Evolutionary conservation across 2,888 invertebrate genomes (phyloP), one percentile per base, ranked within the genome.

Genomic region (Pediacus dermestoides): DNA sequence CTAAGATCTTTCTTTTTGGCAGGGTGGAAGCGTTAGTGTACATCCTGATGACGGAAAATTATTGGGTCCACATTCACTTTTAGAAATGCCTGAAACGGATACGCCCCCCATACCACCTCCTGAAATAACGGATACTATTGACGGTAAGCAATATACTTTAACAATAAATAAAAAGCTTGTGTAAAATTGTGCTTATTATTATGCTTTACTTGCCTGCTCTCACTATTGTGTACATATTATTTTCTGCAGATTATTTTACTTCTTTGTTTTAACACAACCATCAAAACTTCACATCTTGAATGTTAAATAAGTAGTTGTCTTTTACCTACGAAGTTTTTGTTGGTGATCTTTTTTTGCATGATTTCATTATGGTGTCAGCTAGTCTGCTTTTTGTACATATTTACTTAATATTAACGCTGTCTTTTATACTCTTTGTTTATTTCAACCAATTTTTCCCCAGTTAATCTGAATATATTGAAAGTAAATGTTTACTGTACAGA

Each of bases 91-190:
- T 44, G 80, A 79, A 45, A 70, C 70, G 57, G 82, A 78, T 55
- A 76, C 74, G 64, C 74, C 75, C 53, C 76, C 76, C 51, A 77
- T 80, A 61, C 77, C 81, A 48, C 80, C 80, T 51, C 77, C 81
- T 26, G 84, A 85, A 68, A 79, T 80, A 62, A 76, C 80, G 46
- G 84, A 84, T 70, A 77, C 82, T 59, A 82, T 85, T 62, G 84
- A 85, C 70, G 84, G 84, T 85, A 72, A 83, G 84, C 74, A n/a
- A n/a, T n/a, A n/a, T n/a, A n/a, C n/a, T n/a, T n/a, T n/a, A n/a
- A n/a, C n/a, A n/a, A n/a, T n/a, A n/a, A n/a, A n/a, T n/a, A n/a
- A n/a, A n/a, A n/a, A n/a, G n/a, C n/a, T n/a, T n/a, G n/a, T n/a
- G n/a, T n/a, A n/a, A n/a, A n/a, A n/a, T n/a, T n/a, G n/a, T n/a